Evolutionary conservation across 2,113 vertebrate species (phyloP).

Genomic region (Falco punctatus): DNA sequence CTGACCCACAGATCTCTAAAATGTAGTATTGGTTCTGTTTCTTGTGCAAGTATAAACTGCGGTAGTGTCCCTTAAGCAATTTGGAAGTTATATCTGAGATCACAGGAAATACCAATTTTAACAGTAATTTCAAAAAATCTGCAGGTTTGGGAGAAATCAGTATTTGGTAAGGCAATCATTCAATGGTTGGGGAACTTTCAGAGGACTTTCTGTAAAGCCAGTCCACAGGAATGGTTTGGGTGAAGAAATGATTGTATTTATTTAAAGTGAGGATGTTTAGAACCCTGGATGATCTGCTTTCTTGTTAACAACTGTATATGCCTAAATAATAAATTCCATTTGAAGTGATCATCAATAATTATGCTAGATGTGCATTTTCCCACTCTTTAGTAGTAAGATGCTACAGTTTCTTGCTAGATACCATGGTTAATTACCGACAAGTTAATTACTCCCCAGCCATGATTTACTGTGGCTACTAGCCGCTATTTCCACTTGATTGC

Average conservation of each 20-base stretch:
- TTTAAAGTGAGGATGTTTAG: not conserved
- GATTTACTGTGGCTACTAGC: constrained; percentile 41
- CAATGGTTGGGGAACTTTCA: not conserved
- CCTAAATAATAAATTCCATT: not conserved
- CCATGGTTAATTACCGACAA: constrained; percentile 17
- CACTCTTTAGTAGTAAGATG: not conserved
- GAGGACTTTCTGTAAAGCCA: not conserved
- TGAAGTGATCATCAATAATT: constrained; percentile 1
- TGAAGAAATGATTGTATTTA: not conserved
- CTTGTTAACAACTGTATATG: not conserved
- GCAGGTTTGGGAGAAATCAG: not conserved
- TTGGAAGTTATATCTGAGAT: not conserved
- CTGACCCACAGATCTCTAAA: not conserved
- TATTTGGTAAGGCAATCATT: not conserved
- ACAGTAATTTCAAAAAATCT: not conserved
- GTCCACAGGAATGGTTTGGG: not conserved
- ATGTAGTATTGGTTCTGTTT: not conserved
- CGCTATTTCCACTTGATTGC: not conserved
- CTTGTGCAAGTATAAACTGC: not conserved
- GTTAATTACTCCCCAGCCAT: constrained; percentile 24
- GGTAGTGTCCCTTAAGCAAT: not conserved
- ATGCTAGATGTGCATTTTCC: not conserved
- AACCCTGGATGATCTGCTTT: not conserved
- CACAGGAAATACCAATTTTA: not conserved
- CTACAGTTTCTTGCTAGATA: not conserved